A percentile compares a stretch with the other conserved stretches of the same genome.
These are phyloP conservation scores for Orchestia grillus DNA, from an alignment of 1,140 invertebrate genomes.

Conservation along the genomic window DNA sequence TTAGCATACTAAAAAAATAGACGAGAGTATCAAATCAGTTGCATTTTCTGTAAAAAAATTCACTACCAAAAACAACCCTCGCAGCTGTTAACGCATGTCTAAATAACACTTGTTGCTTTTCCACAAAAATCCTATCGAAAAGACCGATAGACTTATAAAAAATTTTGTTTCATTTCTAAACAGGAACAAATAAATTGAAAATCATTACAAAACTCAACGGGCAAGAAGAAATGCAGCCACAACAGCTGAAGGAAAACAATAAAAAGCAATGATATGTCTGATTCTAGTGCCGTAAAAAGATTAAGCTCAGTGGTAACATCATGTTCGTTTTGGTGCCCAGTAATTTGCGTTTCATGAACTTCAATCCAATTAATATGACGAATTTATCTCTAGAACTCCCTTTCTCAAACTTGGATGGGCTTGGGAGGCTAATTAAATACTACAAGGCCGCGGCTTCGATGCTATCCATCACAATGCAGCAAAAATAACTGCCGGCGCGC, in stretches of 20 bases:
- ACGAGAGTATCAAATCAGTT: background rate
- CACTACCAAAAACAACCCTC: background rate
- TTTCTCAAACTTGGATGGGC: background rate
- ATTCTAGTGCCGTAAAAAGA: background rate
- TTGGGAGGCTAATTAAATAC: background rate
- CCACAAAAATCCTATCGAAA: background rate
- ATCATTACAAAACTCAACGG: background rate
- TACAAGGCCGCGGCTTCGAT: background rate
- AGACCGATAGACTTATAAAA: background rate
- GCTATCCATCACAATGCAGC: slow-evolving; percentile 16
- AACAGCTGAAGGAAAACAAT: background rate
- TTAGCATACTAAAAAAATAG: background rate
- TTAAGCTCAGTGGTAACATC: background rate
- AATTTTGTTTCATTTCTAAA: background rate
- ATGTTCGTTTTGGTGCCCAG: background rate
- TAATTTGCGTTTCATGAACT: background rate
- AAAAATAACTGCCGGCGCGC: background rate
- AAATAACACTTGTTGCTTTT: background rate
- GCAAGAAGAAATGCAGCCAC: background rate
- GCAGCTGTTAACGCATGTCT: background rate
- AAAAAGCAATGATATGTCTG: background rate
- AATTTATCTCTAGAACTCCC: background rate
- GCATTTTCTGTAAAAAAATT: background rate
- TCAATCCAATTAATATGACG: background rate
- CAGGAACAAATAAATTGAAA: background rate